Base-by-base conservation (phyloP, 2,113 vertebrate species). In the Eonycteris spelaea region DNA sequence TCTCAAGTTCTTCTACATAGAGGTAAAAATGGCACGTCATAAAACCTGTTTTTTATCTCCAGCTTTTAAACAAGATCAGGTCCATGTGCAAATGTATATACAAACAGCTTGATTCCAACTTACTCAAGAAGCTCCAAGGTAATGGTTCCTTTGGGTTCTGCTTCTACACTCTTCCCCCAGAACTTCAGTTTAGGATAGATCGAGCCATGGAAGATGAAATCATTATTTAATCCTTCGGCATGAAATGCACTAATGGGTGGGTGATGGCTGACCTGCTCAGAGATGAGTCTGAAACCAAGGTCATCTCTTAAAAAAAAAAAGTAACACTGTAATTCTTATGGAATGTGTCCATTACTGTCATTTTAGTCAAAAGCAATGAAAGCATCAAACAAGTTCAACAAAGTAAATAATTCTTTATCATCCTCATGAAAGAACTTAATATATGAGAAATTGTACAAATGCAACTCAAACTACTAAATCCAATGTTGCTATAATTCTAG, bases 161-260 rank as follows among this genome's bases (percentile, higher is more conserved):
- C 99, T 98, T 99, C 99, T 87, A 99, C 99, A 0, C 99, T 99
- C 97, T 99, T 99, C 7, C 99, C 99, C 99, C 99, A 99, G 97
- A 99, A 99, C 97, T 99, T 99, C 48, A 99, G 99, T 97, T 99
- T 99, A 71, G 99, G 99, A 96, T 99, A 99, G 97, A 99, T 99
- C 51, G 99, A 99, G 92, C 99, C 99, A 74, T 99, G 99, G 98
- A 99, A 99, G 92, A 99, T 97, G 95, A 99, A 99, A 98, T 99
- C 99, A 13, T 99, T 99, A 94, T 99, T 98, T 94, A 99, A 97
- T 59, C 99, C 99, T 98, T 99, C 99, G 5, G 99, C 99, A 11
- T 99, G 99, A 98, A 99, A 99, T 97, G 99, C 99, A 97, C 99
- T 99, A 96, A 99, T 98, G 4, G 99, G 99, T 92, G 99, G 99